Evolutionary conservation across 2,797 vertebrate genomes (phyloP).

Genomic region (Liasis olivaceus): DNA sequence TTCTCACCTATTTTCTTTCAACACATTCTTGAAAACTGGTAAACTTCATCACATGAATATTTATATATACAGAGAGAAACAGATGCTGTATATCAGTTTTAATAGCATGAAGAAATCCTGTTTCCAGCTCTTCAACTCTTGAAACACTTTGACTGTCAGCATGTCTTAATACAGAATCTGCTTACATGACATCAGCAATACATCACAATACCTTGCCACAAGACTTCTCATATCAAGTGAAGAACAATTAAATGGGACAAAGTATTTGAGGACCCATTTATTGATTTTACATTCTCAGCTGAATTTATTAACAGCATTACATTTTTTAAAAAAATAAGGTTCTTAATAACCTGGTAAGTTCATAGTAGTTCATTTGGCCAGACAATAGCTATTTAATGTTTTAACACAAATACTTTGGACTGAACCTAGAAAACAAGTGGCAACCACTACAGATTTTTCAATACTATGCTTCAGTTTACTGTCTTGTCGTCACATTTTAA

Average conservation of each 20-base stretch:
- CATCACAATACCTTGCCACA: not conserved
- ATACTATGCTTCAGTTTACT: not conserved
- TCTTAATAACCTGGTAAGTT: not conserved
- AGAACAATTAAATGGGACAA: constrained; percentile 7
- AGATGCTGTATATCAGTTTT: not conserved
- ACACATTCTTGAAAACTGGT: not conserved
- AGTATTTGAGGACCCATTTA: constrained; percentile 35
- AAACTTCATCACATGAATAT: not conserved
- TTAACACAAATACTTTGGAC: not conserved
- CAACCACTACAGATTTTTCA: not conserved
- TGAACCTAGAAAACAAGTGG: not conserved
- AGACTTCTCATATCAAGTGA: not conserved
- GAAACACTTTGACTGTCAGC: not conserved
- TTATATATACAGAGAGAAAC: not conserved
- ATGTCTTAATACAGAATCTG: constrained; percentile 7
- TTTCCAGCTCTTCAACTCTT: constrained; percentile 7
- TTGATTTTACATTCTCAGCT: not conserved
- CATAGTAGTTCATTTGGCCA: not conserved
- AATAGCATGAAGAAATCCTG: not conserved
- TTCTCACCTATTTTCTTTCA: constrained; percentile 27
- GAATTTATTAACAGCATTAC: not conserved
- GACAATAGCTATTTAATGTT: not conserved
- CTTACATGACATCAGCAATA: constrained; percentile 1
- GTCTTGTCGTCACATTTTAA: not conserved
- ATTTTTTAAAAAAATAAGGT: not conserved